Evolutionary conservation across 2,797 vertebrate genomes (phyloP).

Genomic region (Ataeniobius toweri): DNA sequence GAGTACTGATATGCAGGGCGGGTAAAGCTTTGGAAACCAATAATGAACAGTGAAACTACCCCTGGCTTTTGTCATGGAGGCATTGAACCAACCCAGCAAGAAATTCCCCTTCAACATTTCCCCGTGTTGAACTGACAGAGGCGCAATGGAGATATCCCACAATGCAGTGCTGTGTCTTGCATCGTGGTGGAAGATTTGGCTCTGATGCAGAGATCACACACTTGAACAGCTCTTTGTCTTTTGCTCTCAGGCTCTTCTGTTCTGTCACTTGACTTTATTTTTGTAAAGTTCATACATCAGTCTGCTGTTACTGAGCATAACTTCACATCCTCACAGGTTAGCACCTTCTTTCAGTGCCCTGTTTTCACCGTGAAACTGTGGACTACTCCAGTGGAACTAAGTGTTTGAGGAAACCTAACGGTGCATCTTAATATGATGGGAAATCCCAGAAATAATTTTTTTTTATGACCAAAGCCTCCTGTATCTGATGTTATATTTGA

Average conservation of each 20-base stretch:
- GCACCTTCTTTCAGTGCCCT: neutral
- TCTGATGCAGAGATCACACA: conserved; percentile 32
- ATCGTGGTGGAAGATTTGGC: conserved; percentile 9
- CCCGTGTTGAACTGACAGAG: conserved; percentile 42
- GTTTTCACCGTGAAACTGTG: conserved; percentile 1
- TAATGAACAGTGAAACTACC: conserved; percentile 26
- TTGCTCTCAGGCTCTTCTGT: conserved; percentile 14
- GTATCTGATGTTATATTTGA: neutral
- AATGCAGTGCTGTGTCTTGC: conserved; percentile 44
- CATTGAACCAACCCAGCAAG: conserved; percentile 61
- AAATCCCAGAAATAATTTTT: neutral
- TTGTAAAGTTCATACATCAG: conserved; percentile 42
- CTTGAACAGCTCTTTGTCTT: conserved; percentile 28
- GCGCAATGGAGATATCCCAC: conserved; percentile 52
- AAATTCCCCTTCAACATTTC: conserved; percentile 64
- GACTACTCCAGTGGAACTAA: conserved; percentile 22
- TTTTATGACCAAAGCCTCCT: neutral
- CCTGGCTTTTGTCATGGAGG: conserved; percentile 43
- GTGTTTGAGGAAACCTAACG: neutral
- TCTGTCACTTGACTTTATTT: conserved; percentile 21
- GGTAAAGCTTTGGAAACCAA: conserved; percentile 37
- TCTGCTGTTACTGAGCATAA: conserved; percentile 6
- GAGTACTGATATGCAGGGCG: conserved; percentile 3
- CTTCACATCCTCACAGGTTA: conserved; percentile 19
- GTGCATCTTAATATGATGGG: neutral